Conservation (phyloP, 2,113 vertebrate genomes). For the Emydura subglobosa region DNA sequence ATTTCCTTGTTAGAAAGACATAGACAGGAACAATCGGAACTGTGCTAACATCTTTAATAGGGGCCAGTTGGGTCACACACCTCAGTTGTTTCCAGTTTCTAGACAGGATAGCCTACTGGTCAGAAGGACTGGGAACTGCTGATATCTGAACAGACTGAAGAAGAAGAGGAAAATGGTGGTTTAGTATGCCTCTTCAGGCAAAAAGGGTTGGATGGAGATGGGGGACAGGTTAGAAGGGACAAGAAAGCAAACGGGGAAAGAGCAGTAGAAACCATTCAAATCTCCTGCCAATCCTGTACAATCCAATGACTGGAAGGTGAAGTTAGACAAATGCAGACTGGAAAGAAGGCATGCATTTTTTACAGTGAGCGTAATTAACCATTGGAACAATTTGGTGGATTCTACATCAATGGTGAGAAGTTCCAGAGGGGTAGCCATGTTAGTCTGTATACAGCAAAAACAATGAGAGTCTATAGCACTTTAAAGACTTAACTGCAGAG, state of each 20-base stretch:
- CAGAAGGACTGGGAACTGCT: rapidly evolving
- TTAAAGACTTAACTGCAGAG: no score
- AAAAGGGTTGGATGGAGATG: background rate
- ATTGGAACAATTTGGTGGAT: background rate
- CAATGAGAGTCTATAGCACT: no score
- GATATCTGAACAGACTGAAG: rapidly evolving
- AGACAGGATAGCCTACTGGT: background rate
- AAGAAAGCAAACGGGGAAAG: background rate
- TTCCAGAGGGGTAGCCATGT: no score
- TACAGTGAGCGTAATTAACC: background rate
- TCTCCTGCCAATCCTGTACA: background rate
- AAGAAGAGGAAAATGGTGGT: background rate
- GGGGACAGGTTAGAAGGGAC: background rate
- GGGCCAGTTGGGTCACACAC: constrained; percentile 14
- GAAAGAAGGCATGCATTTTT: background rate
- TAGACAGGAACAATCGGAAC: constrained; percentile 36
- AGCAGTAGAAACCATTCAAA: background rate
- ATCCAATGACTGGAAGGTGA: background rate
- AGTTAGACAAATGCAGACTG: background rate
- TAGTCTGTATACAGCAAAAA: no score
- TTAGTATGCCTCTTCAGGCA: background rate
- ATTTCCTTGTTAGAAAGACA: constrained; percentile 49
- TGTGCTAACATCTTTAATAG: constrained; percentile 35
- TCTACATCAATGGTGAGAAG: background rate
- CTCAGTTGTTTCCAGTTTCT: background rate